Percentiles rank a stretch among this genome's conserved stretches.
phyloP scores from a whole-genome alignment of 1,140 invertebrate genomes.

The Brachionus asplanchnoidis region DNA sequence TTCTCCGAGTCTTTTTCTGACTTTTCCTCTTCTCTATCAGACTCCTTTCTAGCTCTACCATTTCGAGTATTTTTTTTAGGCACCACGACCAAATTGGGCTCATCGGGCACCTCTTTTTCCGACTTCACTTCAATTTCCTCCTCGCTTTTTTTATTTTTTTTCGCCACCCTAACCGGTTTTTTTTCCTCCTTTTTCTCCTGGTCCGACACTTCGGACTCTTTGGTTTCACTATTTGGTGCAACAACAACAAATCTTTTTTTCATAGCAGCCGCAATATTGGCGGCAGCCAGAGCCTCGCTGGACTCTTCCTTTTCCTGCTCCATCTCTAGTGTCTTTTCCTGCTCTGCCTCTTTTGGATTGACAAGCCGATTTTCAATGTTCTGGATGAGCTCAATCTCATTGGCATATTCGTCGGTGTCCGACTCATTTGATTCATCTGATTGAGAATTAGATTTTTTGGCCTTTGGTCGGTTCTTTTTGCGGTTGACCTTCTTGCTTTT shows the following conservation, averaged over 20 bases:
- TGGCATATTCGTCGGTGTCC: conserved; percentile 10
- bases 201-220: background rate
- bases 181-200: background rate
- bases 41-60: background rate
- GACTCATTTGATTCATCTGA: conserved; percentile 18
- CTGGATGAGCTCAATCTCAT: conserved; percentile 34
- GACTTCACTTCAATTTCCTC: background rate
- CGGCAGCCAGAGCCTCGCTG: background rate
- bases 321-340: background rate
- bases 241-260: conserved; percentile 39
- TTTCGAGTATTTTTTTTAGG: background rate
- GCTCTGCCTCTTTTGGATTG: background rate
- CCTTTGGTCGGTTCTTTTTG: background rate
- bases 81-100: background rate
- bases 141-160: background rate
- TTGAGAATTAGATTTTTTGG: conserved; percentile 7
- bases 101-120: background rate
- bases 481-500: background rate
- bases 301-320: background rate
- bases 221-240: background rate
- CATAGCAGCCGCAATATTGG: conserved; percentile 35
- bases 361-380: conserved; percentile 29
- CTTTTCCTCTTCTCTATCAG: background rate
- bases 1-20: background rate
- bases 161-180: background rate